Evolutionary conservation across 2,797 vertebrate species (phyloP), one percentile per base, ranked within the genome.

Genomic region (Halcyon badia): DNA sequence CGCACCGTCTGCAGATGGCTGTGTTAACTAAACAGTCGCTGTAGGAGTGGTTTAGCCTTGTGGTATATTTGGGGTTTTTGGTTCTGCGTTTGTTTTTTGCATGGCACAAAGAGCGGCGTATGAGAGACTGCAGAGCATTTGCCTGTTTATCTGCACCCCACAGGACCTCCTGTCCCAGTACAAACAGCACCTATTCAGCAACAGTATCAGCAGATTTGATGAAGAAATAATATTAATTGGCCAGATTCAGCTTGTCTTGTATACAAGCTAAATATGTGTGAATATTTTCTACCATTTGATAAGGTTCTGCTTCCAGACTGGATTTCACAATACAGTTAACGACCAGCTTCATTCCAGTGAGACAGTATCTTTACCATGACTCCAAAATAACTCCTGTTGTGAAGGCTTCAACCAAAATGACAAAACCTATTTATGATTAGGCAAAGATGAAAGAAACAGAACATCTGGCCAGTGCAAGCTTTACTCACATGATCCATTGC

Each of bases 401-500:
- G 86, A 95, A 82, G 11, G 41, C 79, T 75, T 64, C 48, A 91
- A 79, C 17, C 17, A 82, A 86, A 93, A 44, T 28, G 76, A 76
- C 8, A 65, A 69, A 79, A 86, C n/a, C 33, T 42, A 42, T 28
- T 72, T 52, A 6, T 25, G 24, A 71, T 66, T 58, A 86, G 51
- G 37, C 54, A 57, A 57, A 72, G n/a, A 61, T 22, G n/a, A 91
- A 87, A 78, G 72, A 87, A 82, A 58, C 16, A 73, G 28, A 77
- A 81, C 11, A 84, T 58, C 48, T 60, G 70, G 30, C n/a, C 69
- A 81, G 42, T 17, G 44, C 62, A 90, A 48, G 42, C 73, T 25
- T 89, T 96, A 97, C 96, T 97, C 86, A 97, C 96, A 3, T 66
- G 88, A 87, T 96, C 77, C 96, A 97, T 97, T 76, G 83, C 70